Evolutionary conservation across 2,113 vertebrate genomes (phyloP).

Genomic region (Cariama cristata): DNA sequence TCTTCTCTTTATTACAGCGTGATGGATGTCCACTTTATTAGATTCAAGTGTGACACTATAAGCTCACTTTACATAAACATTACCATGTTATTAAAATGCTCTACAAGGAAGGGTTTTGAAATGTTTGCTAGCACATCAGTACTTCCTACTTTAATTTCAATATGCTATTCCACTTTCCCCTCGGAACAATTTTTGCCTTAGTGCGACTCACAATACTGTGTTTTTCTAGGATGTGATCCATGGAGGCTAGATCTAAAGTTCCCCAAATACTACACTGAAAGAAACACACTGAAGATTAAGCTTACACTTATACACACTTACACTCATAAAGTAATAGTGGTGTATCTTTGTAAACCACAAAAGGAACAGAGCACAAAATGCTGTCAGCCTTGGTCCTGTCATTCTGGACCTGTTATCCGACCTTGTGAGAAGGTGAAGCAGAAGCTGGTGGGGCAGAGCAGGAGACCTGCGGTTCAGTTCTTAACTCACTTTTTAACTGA

Average conservation of each 20-base stretch:
- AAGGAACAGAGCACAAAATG: not conserved
- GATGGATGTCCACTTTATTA: conserved; percentile 90
- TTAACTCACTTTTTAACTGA: not conserved
- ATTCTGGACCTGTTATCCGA: conserved; percentile 18
- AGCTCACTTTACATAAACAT: conserved; percentile 86
- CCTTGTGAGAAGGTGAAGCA: not conserved
- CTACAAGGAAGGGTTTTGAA: conserved; percentile 57
- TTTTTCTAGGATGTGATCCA: not conserved
- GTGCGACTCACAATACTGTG: not conserved
- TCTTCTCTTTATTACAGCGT: conserved; percentile 82
- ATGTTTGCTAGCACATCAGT: conserved; percentile 65
- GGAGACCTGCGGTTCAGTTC: not conserved
- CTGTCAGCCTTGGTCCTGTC: not conserved
- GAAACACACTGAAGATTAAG: conserved; percentile 15
- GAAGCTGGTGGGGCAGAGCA: not conserved
- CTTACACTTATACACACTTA: conserved; percentile 16
- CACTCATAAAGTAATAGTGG: not conserved
- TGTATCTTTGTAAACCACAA: not conserved
- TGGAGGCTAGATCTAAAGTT: not conserved
- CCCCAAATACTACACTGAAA: not conserved
- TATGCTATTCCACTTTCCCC: not conserved
- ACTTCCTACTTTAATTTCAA: conserved; percentile 60
- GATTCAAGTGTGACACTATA: conserved; percentile 85
- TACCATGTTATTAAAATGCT: conserved; percentile 78
- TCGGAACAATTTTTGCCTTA: conserved; percentile 30